These are phyloP conservation scores for Ctenoplectra terminalis DNA, from an alignment of 1,140 invertebrate genomes.

Conservation along the genomic window DNA sequence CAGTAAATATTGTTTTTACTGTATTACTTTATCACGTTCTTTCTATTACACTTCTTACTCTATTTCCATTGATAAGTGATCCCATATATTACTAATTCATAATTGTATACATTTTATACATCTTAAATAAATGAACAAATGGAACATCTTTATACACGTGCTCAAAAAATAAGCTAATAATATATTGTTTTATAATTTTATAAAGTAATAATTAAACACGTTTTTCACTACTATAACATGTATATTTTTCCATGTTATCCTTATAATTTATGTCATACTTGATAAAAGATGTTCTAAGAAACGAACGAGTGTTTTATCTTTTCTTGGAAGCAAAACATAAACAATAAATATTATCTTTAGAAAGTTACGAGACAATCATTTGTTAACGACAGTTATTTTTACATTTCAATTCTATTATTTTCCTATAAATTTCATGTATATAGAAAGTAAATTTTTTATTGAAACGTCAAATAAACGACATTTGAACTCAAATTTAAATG, in stretches of 20 bases:
- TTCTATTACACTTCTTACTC: neutral
- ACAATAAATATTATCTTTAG: too few species aligned
- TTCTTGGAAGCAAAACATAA: too few species aligned
- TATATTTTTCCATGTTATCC: neutral
- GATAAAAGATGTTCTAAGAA: neutral
- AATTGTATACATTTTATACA: neutral
- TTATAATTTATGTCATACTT: neutral
- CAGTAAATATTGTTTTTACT: neutral
- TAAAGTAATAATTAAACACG: neutral
- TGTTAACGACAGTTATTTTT: too few species aligned
- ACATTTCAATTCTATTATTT: too few species aligned
- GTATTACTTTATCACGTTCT: neutral
- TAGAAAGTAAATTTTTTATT: too few species aligned
- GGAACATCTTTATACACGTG: neutral
- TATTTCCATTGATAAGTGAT: neutral
- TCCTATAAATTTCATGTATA: too few species aligned
- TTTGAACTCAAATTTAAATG: too few species aligned
- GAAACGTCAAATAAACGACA: too few species aligned
- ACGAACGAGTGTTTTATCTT: neutral
- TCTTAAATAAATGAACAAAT: neutral
- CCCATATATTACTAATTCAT: neutral
- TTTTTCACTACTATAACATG: neutral
- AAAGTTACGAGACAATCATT: too few species aligned
- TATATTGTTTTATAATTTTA: slow-evolving; percentile 14
- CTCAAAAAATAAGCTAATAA: neutral